Evolutionary conservation across 2,797 vertebrate genomes (phyloP).

Genomic region (Syndactyla subalaris): DNA sequence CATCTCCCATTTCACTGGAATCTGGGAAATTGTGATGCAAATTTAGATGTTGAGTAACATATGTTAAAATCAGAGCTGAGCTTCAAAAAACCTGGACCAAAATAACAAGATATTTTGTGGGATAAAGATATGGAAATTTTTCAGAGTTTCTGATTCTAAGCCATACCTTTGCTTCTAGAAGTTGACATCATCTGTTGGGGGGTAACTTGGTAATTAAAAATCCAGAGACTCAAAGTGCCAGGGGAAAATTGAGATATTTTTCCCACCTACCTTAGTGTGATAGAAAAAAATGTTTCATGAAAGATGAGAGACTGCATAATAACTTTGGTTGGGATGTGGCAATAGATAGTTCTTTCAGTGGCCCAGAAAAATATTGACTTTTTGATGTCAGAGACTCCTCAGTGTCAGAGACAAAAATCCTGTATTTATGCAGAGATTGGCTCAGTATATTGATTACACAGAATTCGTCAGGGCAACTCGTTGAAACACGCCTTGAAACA

Average conservation of each 20-base stretch:
- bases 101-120: background rate
- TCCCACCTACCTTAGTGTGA: accelerated
- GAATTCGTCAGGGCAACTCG: background rate
- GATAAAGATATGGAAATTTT: background rate
- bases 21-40: accelerated
- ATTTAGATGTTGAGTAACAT: background rate
- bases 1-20: background rate
- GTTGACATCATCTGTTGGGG: background rate
- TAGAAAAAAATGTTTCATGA: background rate
- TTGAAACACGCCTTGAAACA: background rate
- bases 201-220: background rate
- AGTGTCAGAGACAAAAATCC: background rate
- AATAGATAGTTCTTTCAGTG: background rate
- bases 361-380: background rate
- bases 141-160: background rate
- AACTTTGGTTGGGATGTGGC: background rate
- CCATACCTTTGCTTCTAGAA: background rate
- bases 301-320: background rate
- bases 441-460: background rate
- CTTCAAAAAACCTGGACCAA: background rate
- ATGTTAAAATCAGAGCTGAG: background rate
- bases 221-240: background rate
- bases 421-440: background rate
- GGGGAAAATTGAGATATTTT: accelerated
- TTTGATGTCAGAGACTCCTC: no score